Evolutionary conservation across 2,113 vertebrate genomes (phyloP).

Genomic region (Strigops habroptila): DNA sequence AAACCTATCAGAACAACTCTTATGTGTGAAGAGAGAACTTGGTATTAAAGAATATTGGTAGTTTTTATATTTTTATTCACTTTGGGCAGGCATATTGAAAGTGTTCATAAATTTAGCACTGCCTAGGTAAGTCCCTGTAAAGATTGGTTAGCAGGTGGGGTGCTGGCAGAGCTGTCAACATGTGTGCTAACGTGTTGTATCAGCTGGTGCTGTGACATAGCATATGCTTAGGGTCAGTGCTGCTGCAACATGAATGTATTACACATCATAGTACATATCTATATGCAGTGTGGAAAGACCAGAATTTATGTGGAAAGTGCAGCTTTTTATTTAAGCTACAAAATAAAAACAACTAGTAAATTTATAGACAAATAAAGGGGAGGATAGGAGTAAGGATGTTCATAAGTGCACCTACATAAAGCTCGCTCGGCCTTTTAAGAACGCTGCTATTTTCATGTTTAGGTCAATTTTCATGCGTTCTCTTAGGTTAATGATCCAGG

Average conservation of each 20-base stretch:
- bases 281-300: neutral
- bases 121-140: neutral
- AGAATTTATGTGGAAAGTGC: neutral
- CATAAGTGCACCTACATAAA: neutral
- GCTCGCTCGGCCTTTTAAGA: slow-evolving; percentile 33
- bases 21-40: neutral
- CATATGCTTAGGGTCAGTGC: neutral
- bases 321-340: neutral
- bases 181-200: neutral
- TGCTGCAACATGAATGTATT: neutral
- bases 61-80: neutral
- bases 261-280: neutral
- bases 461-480: neutral
- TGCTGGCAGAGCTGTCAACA: neutral
- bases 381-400: neutral
- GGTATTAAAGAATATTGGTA: neutral
- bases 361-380: neutral
- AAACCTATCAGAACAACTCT: neutral
- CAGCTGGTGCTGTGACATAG: neutral
- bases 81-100: neutral
- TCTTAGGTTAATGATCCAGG: neutral
- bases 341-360: neutral
- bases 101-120: neutral
- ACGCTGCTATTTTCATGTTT: neutral
- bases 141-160: neutral